Evolutionary conservation across 2,113 vertebrate genomes (phyloP).

Genomic region (Strix uralensis): DNA sequence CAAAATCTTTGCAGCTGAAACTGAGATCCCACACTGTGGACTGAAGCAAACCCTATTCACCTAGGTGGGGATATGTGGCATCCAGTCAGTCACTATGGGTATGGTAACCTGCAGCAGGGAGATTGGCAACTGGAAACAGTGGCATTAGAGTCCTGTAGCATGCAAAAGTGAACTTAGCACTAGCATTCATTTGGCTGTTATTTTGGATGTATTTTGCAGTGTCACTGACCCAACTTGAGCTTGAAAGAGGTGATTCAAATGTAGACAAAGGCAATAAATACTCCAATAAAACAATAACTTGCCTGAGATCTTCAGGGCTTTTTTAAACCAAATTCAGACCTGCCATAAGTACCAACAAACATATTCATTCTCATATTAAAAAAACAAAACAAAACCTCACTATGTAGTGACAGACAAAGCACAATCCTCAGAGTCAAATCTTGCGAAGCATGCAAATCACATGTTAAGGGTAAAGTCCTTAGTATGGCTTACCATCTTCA

Average conservation of each 20-base stretch:
- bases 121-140: neutral
- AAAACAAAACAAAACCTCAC: neutral
- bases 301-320: neutral
- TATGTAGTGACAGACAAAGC: neutral
- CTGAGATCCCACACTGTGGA: neutral
- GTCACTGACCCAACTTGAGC: neutral
- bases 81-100: neutral
- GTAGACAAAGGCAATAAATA: neutral
- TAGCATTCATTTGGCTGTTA: neutral
- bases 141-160: neutral
- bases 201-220: neutral
- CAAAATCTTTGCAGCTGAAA: neutral
- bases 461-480: neutral
- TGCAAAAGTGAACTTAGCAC: neutral
- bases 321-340: neutral
- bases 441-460: neutral
- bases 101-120: neutral
- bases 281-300: neutral
- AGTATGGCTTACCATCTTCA: neutral
- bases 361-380: neutral
- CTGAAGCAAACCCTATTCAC: neutral
- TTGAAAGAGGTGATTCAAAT: neutral
- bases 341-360: neutral
- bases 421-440: neutral
- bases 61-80: neutral